Conservation (phyloP, 2,797 vertebrate species). For the Ceryle rudis region DNA sequence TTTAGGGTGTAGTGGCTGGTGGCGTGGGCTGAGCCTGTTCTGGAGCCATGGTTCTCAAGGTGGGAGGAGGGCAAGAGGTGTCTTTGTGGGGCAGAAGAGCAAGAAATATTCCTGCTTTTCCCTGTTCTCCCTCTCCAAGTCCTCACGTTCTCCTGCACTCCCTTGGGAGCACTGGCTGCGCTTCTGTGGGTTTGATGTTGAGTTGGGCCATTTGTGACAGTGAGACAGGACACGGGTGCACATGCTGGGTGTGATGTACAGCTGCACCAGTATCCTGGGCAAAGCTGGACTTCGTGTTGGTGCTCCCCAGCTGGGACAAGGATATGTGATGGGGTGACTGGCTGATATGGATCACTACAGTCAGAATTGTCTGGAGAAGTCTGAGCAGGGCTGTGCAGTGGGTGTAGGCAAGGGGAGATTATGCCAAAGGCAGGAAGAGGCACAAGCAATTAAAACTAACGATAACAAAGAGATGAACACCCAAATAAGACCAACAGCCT, state of each 20-base stretch:
- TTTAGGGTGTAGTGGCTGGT: rapidly evolving
- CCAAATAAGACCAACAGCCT: rapidly evolving
- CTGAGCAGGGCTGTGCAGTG: neutral
- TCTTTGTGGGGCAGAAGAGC: neutral
- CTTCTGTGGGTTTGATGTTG: rapidly evolving
- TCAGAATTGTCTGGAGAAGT: neutral
- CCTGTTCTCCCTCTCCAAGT: neutral
- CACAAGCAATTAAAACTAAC: neutral
- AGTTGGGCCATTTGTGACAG: neutral
- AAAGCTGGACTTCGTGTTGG: neutral
- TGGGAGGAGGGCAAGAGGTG: neutral
- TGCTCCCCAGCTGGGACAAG: neutral
- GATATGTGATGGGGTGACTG: rapidly evolving
- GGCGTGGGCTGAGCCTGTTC: neutral
- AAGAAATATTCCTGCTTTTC: neutral
- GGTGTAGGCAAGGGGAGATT: neutral
- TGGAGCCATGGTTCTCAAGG: neutral
- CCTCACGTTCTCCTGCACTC: neutral
- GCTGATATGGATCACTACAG: rapidly evolving
- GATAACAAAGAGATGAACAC: neutral
- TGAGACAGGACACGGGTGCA: neutral
- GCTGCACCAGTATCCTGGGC: neutral
- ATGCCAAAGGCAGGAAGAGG: neutral
- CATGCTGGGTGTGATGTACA: neutral
- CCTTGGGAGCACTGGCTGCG: rapidly evolving